phyloP scores from a whole-genome alignment of 1,140 invertebrate genomes.

The Pseudomyrmex gracilis region DNA sequence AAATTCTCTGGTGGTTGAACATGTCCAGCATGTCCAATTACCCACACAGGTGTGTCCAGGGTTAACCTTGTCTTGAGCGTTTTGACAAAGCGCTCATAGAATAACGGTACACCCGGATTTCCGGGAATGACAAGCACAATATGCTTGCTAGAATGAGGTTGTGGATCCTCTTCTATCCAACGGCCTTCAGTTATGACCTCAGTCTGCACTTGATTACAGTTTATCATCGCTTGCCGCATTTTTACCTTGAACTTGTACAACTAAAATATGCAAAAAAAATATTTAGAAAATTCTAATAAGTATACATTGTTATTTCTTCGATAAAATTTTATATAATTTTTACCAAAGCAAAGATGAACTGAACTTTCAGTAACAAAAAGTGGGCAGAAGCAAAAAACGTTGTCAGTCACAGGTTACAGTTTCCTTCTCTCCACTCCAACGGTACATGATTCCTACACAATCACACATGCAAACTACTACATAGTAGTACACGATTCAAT shows the following conservation, averaged over 20 bases:
- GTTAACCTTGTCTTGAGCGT: slow-evolving; percentile 87
- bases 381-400: too few relatives aligned
- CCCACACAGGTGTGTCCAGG: slow-evolving; percentile 89
- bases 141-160: slow-evolving; percentile 83
- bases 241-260: slow-evolving; percentile 44
- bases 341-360: too few relatives aligned
- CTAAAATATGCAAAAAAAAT: too few relatives aligned
- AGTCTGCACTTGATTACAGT: slow-evolving; percentile 88
- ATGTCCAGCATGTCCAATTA: slow-evolving; percentile 90
- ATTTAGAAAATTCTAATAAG: neutral
- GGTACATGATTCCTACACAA: too few relatives aligned
- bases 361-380: too few relatives aligned
- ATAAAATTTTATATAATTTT: too few relatives aligned
- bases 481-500: too few relatives aligned
- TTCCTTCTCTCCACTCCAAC: too few relatives aligned
- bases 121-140: slow-evolving; percentile 88
- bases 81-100: slow-evolving; percentile 90
- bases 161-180: slow-evolving; percentile 88
- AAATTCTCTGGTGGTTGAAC: slow-evolving; percentile 86
- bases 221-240: slow-evolving; percentile 87
- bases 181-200: slow-evolving; percentile 89
- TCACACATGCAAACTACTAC: too few relatives aligned
- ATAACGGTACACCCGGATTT: slow-evolving; percentile 90
- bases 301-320: too few relatives aligned
- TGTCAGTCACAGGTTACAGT: too few relatives aligned